Evolutionary conservation across 2,113 vertebrate genomes (phyloP), one percentile per base, ranked within the genome.

Genomic region (Marmota monax): DNA sequence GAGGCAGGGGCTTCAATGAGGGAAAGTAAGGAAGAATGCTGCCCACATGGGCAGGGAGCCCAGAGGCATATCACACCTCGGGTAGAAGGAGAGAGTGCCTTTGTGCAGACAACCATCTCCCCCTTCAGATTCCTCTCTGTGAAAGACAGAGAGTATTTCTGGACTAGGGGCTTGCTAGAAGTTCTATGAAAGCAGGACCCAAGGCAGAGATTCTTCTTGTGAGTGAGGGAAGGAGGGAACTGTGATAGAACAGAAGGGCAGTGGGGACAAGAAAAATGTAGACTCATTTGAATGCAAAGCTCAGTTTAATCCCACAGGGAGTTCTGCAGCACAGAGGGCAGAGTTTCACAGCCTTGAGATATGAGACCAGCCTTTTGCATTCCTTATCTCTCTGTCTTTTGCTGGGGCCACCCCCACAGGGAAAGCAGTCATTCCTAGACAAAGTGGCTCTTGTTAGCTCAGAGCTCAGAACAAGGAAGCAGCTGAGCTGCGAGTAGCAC

Each of bases 401-500:
- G 1, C 85, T 84, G 22, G 17, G 45, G 37, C n/a, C 10, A 70
- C 23, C 29, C 9, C 14, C 58, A 53, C 12, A 34, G 16, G 20
- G 29, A 69, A 83, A 92, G 56, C 70, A 79, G 17, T 69, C 58
- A 51, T 65, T 90, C 78, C 56, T 84, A 88, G 77, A 45, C 34
- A 42, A 73, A 39, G 34, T 10, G 79, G 65, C 34, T 61, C 39
- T 67, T 85, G 10, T 80, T 53, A 65, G 51, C 29, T n/a, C 23
- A 80, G n/a, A 7, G 17, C 37, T 94, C 53, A 23, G 69, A 56
- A 84, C 25, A 48, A 96, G 58, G 87, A 88, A 87, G 76, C n/a
- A 23, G 51, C 77, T 73, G n/a, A 72, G 5, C n/a, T 74, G 37
- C n/a, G 73, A 79, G 32, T 5, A 17, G 12, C 72, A 88, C 18